Evolutionary conservation across 2,888 invertebrate species (phyloP).

Genomic region (Spicauda simplicius): DNA sequence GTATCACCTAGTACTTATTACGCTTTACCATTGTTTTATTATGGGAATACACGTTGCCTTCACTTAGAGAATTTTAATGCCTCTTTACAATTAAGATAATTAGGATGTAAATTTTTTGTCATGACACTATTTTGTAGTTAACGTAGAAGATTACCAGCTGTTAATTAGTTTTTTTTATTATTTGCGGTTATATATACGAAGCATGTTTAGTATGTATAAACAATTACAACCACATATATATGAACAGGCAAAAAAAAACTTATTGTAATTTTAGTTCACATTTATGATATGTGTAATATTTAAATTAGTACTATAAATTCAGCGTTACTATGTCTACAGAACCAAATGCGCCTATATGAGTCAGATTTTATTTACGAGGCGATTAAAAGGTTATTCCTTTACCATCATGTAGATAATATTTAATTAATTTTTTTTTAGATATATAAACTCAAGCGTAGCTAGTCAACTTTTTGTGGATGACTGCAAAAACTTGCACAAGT

Average conservation of each 20-base stretch:
- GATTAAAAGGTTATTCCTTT: neutral
- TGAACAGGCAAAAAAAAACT: neutral
- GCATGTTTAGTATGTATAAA: neutral
- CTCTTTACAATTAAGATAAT: neutral
- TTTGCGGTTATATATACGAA: neutral
- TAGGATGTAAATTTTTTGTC: constrained; percentile 10
- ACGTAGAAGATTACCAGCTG: neutral
- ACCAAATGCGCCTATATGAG: too few relatives aligned
- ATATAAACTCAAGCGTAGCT: neutral
- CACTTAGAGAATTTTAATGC: constrained; percentile 8
- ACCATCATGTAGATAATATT: neutral
- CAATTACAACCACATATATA: neutral
- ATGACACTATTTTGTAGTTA: constrained; percentile 1
- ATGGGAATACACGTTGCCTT: constrained; percentile 44
- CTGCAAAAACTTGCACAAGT: constrained; percentile 22
- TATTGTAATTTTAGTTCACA: too few relatives aligned
- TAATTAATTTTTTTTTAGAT: neutral
- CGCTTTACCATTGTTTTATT: constrained; percentile 55
- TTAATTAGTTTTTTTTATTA: neutral
- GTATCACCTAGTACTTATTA: constrained; percentile 61
- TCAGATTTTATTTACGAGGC: neutral
- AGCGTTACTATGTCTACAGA: too few relatives aligned
- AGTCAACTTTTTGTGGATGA: constrained; percentile 5
- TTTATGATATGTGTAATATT: too few relatives aligned
- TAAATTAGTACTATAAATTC: too few relatives aligned